Evolutionary conservation across 1,140 invertebrate genomes (phyloP).

Genomic region (Stegodyphus mimosarum): DNA sequence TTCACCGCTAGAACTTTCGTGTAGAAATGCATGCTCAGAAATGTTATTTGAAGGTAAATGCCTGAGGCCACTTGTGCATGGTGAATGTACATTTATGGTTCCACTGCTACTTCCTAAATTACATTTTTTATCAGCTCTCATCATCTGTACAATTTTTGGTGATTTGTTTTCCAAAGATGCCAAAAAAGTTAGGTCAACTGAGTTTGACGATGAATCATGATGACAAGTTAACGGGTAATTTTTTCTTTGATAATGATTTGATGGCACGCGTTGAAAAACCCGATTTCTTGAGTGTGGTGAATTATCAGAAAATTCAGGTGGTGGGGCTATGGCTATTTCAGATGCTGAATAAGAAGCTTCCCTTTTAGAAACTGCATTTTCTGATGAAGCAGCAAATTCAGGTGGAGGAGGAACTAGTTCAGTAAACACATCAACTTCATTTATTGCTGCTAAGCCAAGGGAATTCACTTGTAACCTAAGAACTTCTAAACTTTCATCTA

Average conservation of each 20-base stretch:
- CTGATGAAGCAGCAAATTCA: constrained; percentile 62
- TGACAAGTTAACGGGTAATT: constrained; percentile 43
- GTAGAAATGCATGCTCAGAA: constrained; percentile 19
- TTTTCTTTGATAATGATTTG: constrained; percentile 30
- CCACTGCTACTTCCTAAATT: constrained; percentile 30
- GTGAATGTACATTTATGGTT: constrained; percentile 39
- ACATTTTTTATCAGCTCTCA: constrained; percentile 29
- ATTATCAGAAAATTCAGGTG: constrained; percentile 62
- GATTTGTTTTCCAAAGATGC: constrained; percentile 38
- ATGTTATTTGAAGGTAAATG: constrained; percentile 38
- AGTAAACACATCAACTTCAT: constrained; percentile 63
- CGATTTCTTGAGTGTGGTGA: constrained; percentile 31
- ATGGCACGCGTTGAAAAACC: constrained; percentile 16
- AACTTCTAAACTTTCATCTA: constrained; percentile 61
- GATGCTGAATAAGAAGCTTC: constrained; percentile 35
- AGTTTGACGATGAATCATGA: constrained; percentile 19
- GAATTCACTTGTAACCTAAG: constrained; percentile 63
- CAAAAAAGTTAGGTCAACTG: constrained; percentile 45
- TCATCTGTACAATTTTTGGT: constrained; percentile 41
- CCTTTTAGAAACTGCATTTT: not conserved
- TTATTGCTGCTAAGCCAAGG: constrained; percentile 62
- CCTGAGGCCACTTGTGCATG: constrained; percentile 50
- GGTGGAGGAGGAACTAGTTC: constrained; percentile 65
- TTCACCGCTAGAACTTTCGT: constrained; percentile 28
- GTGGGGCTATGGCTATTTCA: constrained; percentile 59